Percentiles rank a stretch among this genome's conserved stretches.
phyloP scores from a whole-genome alignment of 2,113 vertebrate genomes.

The Hypanus sabinus region DNA sequence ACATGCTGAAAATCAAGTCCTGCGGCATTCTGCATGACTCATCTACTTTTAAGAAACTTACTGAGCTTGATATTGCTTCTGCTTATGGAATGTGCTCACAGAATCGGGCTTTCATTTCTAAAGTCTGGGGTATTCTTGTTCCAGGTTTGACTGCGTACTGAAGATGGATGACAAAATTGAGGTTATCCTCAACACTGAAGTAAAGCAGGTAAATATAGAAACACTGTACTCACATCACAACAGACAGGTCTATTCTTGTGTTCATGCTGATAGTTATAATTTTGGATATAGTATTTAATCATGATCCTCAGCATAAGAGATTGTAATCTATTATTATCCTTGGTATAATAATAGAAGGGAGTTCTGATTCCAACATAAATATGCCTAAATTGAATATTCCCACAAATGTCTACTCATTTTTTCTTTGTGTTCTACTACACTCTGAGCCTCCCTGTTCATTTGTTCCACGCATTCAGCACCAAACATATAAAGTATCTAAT shows the following conservation, averaged over 20 bases:
- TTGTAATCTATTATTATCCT: not conserved
- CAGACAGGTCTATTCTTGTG: not conserved
- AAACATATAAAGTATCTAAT: not conserved
- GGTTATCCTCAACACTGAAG: slow-evolving; percentile 47
- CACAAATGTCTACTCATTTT: not conserved
- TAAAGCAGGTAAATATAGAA: slow-evolving; percentile 49
- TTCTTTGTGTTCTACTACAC: not conserved
- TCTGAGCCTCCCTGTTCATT: not conserved
- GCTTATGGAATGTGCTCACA: not conserved
- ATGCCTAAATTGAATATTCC: not conserved
- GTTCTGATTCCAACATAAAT: not conserved
- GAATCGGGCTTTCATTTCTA: not conserved
- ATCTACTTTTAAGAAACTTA: not conserved
- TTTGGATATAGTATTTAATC: not conserved
- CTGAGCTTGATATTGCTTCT: no score
- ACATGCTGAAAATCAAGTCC: not conserved
- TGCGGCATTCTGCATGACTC: not conserved
- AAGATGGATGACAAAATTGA: slow-evolving; percentile 46
- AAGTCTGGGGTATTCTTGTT: not conserved
- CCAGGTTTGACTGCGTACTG: slow-evolving; percentile 43
- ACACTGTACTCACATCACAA: not conserved
- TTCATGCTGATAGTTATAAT: not conserved
- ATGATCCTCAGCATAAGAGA: not conserved
- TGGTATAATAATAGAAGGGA: not conserved
- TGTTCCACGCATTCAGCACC: not conserved